Conservation (phyloP, 2,797 vertebrate genomes). For the Cynopterus sphinx region DNA sequence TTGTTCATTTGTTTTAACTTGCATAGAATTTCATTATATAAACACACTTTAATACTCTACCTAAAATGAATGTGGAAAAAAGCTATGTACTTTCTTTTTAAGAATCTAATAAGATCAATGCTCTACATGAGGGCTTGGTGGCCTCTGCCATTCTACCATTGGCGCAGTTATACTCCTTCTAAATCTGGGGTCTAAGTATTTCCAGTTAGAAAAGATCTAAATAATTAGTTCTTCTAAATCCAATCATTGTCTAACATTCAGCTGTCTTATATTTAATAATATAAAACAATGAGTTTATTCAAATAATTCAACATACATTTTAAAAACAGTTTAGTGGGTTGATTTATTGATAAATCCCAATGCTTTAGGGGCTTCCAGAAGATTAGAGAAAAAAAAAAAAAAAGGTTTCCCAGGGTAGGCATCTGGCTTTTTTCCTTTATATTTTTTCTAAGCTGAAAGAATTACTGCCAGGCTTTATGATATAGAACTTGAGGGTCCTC, state of each 20-base stretch:
- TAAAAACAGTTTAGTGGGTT: neutral
- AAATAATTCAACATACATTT: neutral
- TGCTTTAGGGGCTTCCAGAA: neutral
- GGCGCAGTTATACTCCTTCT: neutral
- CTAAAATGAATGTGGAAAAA: neutral
- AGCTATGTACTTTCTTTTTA: neutral
- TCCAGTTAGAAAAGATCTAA: neutral
- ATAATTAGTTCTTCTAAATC: neutral
- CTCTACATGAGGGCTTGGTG: neutral
- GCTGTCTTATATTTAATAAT: neutral
- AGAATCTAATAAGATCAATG: neutral
- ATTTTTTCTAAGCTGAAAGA: neutral
- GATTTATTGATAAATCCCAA: neutral
- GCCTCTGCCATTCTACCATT: neutral
- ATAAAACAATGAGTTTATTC: neutral
- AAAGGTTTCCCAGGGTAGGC: neutral
- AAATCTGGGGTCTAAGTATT: neutral
- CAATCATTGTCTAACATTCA: neutral
- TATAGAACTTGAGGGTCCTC: neutral
- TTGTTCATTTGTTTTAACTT: conserved; percentile 15
- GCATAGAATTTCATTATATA: neutral
- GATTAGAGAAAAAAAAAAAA: neutral
- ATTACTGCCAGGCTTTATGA: neutral
- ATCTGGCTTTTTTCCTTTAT: neutral
- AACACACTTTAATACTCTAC: neutral